Evolutionary conservation across 2,797 vertebrate genomes (phyloP).

Genomic region (Rhadinocentrus ornatus): DNA sequence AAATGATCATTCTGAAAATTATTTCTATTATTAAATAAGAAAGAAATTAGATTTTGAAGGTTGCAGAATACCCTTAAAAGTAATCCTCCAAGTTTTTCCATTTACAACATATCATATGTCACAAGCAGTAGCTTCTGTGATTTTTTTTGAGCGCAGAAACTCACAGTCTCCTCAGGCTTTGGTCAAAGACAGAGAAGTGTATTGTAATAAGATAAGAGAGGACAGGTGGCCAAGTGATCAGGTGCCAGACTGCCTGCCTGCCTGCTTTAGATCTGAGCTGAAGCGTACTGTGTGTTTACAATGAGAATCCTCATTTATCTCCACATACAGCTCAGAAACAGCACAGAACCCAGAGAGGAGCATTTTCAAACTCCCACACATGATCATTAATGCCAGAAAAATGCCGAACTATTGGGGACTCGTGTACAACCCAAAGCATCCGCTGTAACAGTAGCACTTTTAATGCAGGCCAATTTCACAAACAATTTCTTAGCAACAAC

Average conservation of each 20-base stretch:
- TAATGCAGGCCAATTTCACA: neutral
- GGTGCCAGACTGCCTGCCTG: constrained; percentile 67
- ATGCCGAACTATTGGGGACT: constrained; percentile 5
- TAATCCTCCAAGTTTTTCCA: neutral
- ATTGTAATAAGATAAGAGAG: constrained; percentile 80
- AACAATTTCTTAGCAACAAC: constrained; percentile 22
- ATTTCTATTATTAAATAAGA: neutral
- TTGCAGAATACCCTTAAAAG: constrained; percentile 5
- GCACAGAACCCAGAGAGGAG: neutral
- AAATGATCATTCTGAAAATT: neutral
- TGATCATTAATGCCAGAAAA: constrained; percentile 21
- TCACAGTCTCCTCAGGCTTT: constrained; percentile 45
- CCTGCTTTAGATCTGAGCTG: constrained; percentile 67
- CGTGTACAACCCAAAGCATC: constrained; percentile 22
- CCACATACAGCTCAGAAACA: constrained; percentile 16
- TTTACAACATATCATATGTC: constrained; percentile 12
- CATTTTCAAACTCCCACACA: constrained; percentile 5
- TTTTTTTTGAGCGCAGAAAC: constrained; percentile 44
- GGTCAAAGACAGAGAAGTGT: constrained; percentile 63
- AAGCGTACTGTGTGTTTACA: constrained; percentile 26
- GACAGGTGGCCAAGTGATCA: constrained; percentile 80
- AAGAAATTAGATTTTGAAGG: neutral
- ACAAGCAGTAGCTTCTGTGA: constrained; percentile 32
- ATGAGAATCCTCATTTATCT: constrained; percentile 26
- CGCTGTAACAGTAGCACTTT: constrained; percentile 3